Conservation (phyloP, 2,888 invertebrate genomes). For the Heliconius sara region DNA sequence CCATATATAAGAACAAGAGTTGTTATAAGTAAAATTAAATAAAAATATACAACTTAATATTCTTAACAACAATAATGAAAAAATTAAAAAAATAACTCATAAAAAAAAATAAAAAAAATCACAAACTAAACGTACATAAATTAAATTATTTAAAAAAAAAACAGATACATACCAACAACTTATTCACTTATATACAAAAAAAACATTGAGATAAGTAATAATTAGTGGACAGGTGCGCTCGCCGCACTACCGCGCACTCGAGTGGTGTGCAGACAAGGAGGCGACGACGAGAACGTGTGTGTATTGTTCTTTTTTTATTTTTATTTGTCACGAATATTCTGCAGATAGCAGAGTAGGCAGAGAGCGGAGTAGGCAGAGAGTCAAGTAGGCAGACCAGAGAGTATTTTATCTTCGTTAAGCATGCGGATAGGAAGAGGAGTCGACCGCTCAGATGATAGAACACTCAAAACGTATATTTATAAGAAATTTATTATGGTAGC, state of each 20-base stretch:
- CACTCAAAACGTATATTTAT: too few species aligned
- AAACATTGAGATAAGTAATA: neutral
- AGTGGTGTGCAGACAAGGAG: slow-evolving; percentile 47
- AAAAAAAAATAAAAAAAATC: neutral
- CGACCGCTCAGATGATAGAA: too few species aligned
- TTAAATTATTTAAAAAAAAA: neutral
- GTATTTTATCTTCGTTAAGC: neutral
- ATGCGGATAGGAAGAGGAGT: too few species aligned
- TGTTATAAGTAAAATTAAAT: neutral
- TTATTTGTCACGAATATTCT: neutral
- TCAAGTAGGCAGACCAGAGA: neutral
- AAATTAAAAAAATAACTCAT: neutral
- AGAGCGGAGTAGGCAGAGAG: neutral
- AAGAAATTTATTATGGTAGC: too few species aligned
- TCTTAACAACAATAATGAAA: neutral
- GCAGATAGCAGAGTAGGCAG: neutral
- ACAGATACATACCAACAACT: slow-evolving; percentile 1
- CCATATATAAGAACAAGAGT: neutral
- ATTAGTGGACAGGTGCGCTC: slow-evolving; percentile 35
- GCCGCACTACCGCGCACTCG: slow-evolving; percentile 37
- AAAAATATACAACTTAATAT: neutral
- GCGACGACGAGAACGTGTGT: slow-evolving; percentile 12
- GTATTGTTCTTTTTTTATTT: neutral
- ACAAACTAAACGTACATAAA: neutral
- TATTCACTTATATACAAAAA: neutral